Percentiles rank a stretch among this genome's conserved stretches.
Conservation (phyloP, 2,888 invertebrate genomes). For the Hirtodrosophila duncani region DNA sequence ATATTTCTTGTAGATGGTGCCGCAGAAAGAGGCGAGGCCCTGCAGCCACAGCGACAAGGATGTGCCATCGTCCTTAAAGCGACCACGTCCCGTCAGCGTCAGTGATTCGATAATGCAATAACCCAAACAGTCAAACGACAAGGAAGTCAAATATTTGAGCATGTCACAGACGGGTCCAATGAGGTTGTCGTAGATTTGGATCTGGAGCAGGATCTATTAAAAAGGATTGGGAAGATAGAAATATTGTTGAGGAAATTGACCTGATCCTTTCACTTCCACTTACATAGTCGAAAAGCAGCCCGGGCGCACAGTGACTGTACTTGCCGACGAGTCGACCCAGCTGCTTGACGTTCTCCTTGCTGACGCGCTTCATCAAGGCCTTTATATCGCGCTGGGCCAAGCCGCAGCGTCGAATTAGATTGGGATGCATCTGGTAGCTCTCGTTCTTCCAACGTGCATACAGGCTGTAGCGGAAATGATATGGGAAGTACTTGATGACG, state of each 20-base stretch:
- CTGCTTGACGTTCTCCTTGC: constrained; percentile 98
- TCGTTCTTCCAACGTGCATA: constrained; percentile 99
- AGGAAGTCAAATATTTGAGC: constrained; percentile 94
- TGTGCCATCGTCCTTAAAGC: constrained; percentile 92
- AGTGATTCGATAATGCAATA: constrained; percentile 97
- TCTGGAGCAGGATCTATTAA: constrained; percentile 84
- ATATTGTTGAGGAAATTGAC: not conserved
- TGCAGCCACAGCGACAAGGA: constrained; percentile 96
- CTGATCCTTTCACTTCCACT: constrained; percentile 26
- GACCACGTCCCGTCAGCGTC: constrained; percentile 85
- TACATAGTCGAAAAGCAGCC: constrained; percentile 97
- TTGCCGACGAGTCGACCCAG: constrained; percentile 98
- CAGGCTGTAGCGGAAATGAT: constrained; percentile 89
- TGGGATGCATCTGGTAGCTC: constrained; percentile 88
- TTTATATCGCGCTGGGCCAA: constrained; percentile 94
- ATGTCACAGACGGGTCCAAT: constrained; percentile 98
- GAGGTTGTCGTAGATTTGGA: constrained; percentile 95
- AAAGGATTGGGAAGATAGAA: not conserved
- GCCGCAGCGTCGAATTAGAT: constrained; percentile 89
- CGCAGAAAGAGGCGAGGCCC: constrained; percentile 96
- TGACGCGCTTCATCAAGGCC: constrained; percentile 97
- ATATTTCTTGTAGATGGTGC: constrained; percentile 97
- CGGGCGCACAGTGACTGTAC: constrained; percentile 96
- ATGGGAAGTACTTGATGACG: constrained; percentile 90
- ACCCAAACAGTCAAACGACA: constrained; percentile 97